These are phyloP conservation scores for Melanotaenia nigrans DNA, from an alignment of 2,797 vertebrate genomes.

Conservation along the genomic window DNA sequence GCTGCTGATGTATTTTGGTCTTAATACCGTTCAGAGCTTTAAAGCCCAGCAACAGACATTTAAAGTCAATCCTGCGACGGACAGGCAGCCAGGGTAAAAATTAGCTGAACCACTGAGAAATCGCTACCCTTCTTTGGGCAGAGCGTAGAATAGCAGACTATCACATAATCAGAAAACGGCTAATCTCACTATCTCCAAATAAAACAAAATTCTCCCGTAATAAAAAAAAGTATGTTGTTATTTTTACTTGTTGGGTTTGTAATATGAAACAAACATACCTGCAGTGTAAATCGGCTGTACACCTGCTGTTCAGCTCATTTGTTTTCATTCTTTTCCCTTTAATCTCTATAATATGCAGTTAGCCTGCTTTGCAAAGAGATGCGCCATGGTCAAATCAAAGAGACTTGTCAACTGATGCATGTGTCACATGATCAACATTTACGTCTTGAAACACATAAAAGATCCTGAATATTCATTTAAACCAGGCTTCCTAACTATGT, in stretches of 20 bases:
- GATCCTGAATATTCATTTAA: constrained; percentile 4
- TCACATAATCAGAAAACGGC: not conserved
- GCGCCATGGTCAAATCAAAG: not conserved
- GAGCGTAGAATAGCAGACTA: not conserved
- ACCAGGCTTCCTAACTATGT: not conserved
- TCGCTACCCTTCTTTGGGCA: not conserved
- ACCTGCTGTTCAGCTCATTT: constrained; percentile 3
- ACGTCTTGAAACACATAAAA: constrained; percentile 6
- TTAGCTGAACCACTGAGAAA: not conserved
- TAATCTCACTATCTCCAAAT: not conserved
- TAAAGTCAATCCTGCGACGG: too few relatives aligned
- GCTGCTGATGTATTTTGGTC: too few relatives aligned
- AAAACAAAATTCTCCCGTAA: not conserved
- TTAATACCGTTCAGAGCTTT: too few relatives aligned
- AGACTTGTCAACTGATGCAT: constrained; percentile 1
- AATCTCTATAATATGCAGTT: not conserved
- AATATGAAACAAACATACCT: not conserved
- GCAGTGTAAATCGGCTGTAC: not conserved
- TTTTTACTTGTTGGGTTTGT: not conserved
- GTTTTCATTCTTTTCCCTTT: not conserved
- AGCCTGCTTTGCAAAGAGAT: not conserved
- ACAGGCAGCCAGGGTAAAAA: not conserved
- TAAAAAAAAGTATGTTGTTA: not conserved
- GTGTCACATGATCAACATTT: constrained; percentile 1
- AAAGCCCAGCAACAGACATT: too few relatives aligned